Evolutionary conservation across 2,797 vertebrate genomes (phyloP).

Genomic region (Aplochiton taeniatus): DNA sequence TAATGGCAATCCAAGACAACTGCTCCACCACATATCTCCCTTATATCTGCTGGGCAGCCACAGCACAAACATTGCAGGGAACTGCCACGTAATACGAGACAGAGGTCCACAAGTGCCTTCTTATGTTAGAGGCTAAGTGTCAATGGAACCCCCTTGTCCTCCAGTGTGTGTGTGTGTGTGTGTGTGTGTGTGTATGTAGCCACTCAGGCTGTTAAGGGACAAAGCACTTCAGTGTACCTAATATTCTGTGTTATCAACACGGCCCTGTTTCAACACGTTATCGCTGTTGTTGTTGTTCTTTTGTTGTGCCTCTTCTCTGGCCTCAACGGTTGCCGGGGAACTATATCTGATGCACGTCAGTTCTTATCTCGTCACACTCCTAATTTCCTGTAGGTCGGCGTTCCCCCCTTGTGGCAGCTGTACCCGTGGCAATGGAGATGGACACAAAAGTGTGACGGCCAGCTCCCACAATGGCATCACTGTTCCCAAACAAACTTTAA

Average conservation of each 20-base stretch:
- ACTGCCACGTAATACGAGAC: constrained; percentile 2
- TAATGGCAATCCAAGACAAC: constrained; percentile 36
- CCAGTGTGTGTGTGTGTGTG: too few relatives aligned
- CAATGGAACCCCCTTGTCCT: too few relatives aligned
- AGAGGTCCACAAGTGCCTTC: too few relatives aligned
- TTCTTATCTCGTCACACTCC: constrained; percentile 75
- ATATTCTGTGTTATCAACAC: constrained; percentile 32
- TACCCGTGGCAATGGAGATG: constrained; percentile 59
- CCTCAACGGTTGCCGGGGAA: constrained; percentile 73
- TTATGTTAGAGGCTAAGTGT: too few relatives aligned
- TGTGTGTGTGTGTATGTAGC: too few relatives aligned
- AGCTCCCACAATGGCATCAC: constrained; percentile 41
- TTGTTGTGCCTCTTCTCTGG: constrained; percentile 40
- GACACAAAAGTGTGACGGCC: constrained; percentile 13
- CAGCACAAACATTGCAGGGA: constrained; percentile 14
- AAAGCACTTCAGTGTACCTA: too few relatives aligned
- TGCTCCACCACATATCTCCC: constrained; percentile 35
- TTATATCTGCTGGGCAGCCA: constrained; percentile 24
- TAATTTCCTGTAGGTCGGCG: constrained; percentile 76
- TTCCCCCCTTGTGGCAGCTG: constrained; percentile 63
- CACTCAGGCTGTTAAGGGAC: background rate
- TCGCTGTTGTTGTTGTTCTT: constrained; percentile 30
- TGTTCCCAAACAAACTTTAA: constrained; percentile 47
- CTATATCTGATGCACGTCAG: constrained; percentile 69
- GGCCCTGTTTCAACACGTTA: constrained; percentile 44